Conservation (phyloP, 2,888 invertebrate species). For the Arctia plantaginis region DNA sequence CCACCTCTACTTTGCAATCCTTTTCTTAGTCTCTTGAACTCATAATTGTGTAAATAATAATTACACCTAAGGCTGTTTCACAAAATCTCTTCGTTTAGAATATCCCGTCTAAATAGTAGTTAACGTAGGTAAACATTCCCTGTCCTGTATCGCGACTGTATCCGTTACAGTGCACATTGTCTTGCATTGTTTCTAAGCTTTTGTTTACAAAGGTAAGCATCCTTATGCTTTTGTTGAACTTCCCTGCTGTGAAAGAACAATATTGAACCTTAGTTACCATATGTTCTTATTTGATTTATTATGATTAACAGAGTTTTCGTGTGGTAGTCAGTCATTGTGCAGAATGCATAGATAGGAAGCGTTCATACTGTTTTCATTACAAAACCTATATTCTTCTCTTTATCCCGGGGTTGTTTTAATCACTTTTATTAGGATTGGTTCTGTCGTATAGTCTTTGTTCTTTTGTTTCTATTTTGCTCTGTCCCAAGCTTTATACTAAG, state of each 20-base stretch:
- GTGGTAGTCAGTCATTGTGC: background rate
- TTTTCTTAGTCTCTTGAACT: background rate
- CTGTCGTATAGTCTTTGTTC: too few relatives aligned
- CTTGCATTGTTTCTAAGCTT: constrained; percentile 16
- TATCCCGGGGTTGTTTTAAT: too few relatives aligned
- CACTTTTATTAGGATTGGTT: too few relatives aligned
- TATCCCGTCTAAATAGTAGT: background rate
- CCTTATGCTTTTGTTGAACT: constrained; percentile 14
- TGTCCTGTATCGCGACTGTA: constrained; percentile 5
- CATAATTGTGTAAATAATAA: background rate
- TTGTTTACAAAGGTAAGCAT: constrained; percentile 19
- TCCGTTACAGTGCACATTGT: constrained; percentile 12
- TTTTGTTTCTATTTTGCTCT: background rate
- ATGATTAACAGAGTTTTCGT: background rate
- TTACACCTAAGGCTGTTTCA: background rate
- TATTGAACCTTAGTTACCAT: background rate
- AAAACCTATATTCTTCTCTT: background rate
- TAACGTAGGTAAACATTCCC: constrained; percentile 1
- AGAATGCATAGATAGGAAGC: background rate
- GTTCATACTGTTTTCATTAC: background rate
- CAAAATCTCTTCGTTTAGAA: background rate
- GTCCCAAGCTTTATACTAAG: background rate
- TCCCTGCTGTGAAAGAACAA: constrained; percentile 13
- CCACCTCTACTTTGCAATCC: background rate
- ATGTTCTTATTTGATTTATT: background rate